Percentiles rank a stretch among this genome's conserved stretches.
phyloP scores from a whole-genome alignment of 2,113 vertebrate species.

The Taxidea taxus region DNA sequence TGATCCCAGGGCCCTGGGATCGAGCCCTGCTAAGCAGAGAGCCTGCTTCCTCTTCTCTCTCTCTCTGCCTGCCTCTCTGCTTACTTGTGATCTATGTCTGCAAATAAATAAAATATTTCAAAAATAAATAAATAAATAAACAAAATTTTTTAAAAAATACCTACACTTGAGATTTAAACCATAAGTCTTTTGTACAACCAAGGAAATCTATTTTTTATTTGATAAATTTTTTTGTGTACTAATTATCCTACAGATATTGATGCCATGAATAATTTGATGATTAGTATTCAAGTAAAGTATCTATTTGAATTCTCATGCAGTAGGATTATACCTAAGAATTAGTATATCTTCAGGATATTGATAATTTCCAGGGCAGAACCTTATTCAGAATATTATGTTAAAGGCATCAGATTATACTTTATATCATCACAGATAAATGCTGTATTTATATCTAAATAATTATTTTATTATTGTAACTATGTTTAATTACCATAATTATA shows the following conservation, averaged over 20 bases:
- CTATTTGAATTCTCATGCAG: not conserved
- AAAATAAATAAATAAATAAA: too few species aligned
- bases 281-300: not conserved
- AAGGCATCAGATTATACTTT: not conserved
- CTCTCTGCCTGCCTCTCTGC: too few species aligned
- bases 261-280: not conserved
- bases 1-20: too few species aligned
- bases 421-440: not conserved
- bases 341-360: not conserved
- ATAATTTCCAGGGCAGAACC: not conserved
- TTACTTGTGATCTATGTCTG: too few species aligned
- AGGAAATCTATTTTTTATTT: conserved; percentile 2
- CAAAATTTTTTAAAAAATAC: not conserved
- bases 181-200: not conserved
- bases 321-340: not conserved
- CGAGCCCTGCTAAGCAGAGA: too few species aligned
- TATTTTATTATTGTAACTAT: not conserved
- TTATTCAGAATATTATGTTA: not conserved
- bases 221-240: not conserved
- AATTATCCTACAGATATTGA: not conserved
- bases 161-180: conserved; percentile 14
- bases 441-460: not conserved
- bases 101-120: too few species aligned
- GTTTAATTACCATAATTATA: not conserved
- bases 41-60: too few species aligned